Evolutionary conservation across 2,888 invertebrate genomes (phyloP), one percentile per base, ranked within the genome.

Genomic region (Stictocephala bisonia): DNA sequence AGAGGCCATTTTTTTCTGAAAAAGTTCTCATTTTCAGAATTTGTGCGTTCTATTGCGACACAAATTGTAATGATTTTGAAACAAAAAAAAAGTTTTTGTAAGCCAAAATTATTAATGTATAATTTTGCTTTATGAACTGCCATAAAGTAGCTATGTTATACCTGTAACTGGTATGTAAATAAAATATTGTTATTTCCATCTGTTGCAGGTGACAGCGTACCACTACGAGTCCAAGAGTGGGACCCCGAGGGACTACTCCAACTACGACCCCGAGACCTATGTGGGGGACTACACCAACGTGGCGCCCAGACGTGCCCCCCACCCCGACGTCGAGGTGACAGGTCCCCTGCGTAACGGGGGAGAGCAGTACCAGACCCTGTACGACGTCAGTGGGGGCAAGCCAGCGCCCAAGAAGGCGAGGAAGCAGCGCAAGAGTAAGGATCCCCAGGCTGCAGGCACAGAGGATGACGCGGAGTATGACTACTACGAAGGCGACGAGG

Each of bases 141-240:
- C n/a, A n/a, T n/a, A n/a, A n/a, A n/a, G n/a, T n/a, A n/a, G n/a
- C n/a, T n/a, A n/a, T n/a, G n/a, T n/a, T n/a, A n/a, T n/a, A n/a
- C n/a, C n/a, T n/a, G n/a, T n/a, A n/a, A n/a, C n/a, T n/a, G n/a
- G n/a, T n/a, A n/a, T n/a, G n/a, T n/a, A n/a, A n/a, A n/a, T n/a
- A n/a, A n/a, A n/a, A n/a, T n/a, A n/a, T n/a, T n/a, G n/a, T n/a
- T n/a, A n/a, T n/a, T n/a, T n/a, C n/a, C n/a, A n/a, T n/a, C n/a
- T n/a, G n/a, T n/a, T 56, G 22, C 29, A 56, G 56, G 56, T 56
- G 4, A 75, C 74, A 31, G 68, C 77, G 22, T 80, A 78, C 72
- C 77, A 78, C 44, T 80, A 75, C 69, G 77, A 78, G 74, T 75
- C 76, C 15, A 75, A 73, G 15, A 74, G 71, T 50, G 76, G 78